Percentiles rank a stretch among this genome's conserved stretches.
These are phyloP conservation scores for Ptychoptera contaminata DNA, from an alignment of 2,888 invertebrate genomes.

Conservation along the genomic window DNA sequence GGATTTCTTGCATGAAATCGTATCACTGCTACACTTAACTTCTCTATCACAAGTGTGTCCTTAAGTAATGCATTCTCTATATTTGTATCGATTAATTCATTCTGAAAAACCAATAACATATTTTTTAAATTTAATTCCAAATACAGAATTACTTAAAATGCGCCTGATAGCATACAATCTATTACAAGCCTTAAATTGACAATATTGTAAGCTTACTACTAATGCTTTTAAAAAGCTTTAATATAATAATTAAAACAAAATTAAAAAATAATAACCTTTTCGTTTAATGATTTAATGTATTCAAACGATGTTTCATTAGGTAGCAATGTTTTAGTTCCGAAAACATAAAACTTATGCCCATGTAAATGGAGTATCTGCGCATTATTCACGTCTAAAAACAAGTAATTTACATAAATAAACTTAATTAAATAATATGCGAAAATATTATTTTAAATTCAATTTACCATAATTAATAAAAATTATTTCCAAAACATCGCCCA, in stretches of 20 bases:
- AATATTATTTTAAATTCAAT: neutral
- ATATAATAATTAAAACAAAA: no score
- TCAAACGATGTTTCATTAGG: slow-evolving; percentile 35
- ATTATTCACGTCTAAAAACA: slow-evolving; percentile 40
- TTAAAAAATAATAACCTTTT: slow-evolving; percentile 27
- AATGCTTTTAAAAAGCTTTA: neutral
- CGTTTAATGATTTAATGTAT: slow-evolving; percentile 40
- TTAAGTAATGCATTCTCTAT: slow-evolving; percentile 45
- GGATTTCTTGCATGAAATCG: slow-evolving; percentile 63
- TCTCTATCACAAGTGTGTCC: slow-evolving; percentile 59
- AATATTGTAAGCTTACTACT: no score
- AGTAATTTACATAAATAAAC: slow-evolving; percentile 8
- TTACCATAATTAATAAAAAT: slow-evolving; percentile 61
- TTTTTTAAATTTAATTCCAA: no score
- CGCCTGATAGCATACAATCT: no score
- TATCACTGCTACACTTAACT: slow-evolving; percentile 49
- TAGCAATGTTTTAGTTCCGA: slow-evolving; percentile 38
- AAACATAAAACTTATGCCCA: slow-evolving; percentile 55
- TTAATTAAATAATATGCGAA: no score
- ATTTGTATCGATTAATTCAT: slow-evolving; percentile 37
- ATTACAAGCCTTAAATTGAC: no score
- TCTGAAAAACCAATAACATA: no score
- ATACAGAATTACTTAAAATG: no score
- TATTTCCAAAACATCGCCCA: slow-evolving; percentile 55
- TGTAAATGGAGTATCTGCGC: slow-evolving; percentile 61